Conservation (phyloP, 1,140 invertebrate genomes). For the Subanguina moxae region DNA sequence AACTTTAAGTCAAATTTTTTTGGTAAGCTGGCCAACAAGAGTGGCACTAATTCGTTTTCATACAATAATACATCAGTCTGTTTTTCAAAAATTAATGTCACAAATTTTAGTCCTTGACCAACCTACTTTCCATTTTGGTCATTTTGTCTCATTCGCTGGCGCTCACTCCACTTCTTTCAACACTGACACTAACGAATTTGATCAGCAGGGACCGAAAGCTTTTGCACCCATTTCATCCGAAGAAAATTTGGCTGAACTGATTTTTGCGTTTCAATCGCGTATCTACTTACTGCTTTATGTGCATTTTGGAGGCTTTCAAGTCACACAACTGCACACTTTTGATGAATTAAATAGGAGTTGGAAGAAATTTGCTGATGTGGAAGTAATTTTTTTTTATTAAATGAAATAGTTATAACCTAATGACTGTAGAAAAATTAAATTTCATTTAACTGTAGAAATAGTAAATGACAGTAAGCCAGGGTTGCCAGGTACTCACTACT, state of each 20-base stretch:
- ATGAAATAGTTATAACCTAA: too few species aligned
- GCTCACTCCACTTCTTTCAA: not conserved
- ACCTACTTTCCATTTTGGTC: constrained; percentile 15
- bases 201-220: not conserved
- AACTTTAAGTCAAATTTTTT: not conserved
- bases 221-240: not conserved
- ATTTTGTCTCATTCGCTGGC: constrained; percentile 9
- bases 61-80: too few species aligned
- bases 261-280: constrained; percentile 2
- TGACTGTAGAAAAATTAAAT: too few species aligned
- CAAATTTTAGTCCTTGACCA: constrained; percentile 11
- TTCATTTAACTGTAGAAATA: too few species aligned
- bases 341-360: not conserved
- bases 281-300: constrained; percentile 9
- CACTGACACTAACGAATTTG: constrained; percentile 3
- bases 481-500: too few species aligned
- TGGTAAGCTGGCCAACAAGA: not conserved
- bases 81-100: constrained; percentile 5
- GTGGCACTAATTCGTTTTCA: too few species aligned
- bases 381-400: not conserved
- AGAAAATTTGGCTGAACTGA: constrained; percentile 14
- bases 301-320: constrained; percentile 10
- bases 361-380: constrained; percentile 11
- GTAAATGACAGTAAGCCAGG: too few species aligned
- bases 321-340: constrained; percentile 4